These are phyloP conservation scores for Thermophis baileyi DNA, from an alignment of 2,113 vertebrate species.

Conservation along the genomic window DNA sequence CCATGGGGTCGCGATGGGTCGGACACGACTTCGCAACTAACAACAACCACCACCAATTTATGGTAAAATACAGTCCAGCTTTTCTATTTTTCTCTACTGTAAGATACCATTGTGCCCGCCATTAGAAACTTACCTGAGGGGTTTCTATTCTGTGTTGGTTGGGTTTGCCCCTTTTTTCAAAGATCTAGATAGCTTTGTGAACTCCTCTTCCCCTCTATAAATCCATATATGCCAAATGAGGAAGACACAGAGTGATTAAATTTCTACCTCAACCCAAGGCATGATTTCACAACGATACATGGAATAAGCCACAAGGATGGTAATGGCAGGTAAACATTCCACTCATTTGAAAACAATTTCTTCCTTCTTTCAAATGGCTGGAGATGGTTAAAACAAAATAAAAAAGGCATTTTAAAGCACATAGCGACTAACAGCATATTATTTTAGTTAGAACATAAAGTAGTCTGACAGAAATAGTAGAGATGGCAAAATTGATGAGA, in stretches of 20 bases:
- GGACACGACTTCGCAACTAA: no score
- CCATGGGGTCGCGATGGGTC: no score
- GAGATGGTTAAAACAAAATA: background rate
- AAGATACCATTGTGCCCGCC: background rate
- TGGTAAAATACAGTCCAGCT: slow-evolving; percentile 13
- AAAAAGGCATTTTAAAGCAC: background rate
- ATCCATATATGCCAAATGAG: background rate
- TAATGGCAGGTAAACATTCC: background rate
- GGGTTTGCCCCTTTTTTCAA: slow-evolving; percentile 26
- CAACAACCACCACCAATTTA: no score
- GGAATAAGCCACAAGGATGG: background rate
- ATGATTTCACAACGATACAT: background rate
- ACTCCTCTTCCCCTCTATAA: background rate
- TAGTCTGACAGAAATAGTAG: background rate
- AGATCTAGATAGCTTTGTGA: background rate
- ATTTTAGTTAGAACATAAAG: background rate
- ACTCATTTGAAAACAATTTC: background rate
- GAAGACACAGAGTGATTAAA: background rate
- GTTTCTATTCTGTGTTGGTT: slow-evolving; percentile 4
- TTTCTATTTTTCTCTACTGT: slow-evolving; percentile 15
- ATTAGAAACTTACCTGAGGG: background rate
- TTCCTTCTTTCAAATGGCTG: background rate
- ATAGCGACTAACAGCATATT: background rate
- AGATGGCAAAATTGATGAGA: background rate
- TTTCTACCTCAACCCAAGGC: background rate